These are phyloP conservation scores for Engraulis encrasicolus DNA, from an alignment of 2,113 vertebrate genomes.

Conservation along the genomic window DNA sequence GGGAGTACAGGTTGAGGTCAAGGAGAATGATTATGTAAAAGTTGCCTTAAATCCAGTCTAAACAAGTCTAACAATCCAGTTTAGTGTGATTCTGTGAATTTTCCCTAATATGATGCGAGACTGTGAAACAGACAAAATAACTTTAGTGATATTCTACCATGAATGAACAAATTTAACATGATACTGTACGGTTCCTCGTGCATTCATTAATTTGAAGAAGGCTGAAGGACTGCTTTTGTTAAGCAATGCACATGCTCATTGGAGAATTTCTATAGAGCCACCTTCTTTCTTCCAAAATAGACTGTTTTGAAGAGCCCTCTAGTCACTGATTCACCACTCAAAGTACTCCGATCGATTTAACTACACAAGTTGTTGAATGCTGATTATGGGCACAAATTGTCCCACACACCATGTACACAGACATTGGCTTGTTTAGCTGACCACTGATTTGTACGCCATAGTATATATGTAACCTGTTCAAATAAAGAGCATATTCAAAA, in stretches of 20 bases:
- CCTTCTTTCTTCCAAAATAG: not conserved
- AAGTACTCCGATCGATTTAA: not conserved
- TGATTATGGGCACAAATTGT: constrained; percentile 10
- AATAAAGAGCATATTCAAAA: constrained; percentile 85
- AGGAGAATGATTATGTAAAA: not conserved
- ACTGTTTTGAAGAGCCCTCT: not conserved
- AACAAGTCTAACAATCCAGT: not conserved
- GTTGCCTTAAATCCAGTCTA: constrained; percentile 7
- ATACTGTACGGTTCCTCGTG: not conserved
- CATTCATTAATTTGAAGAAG: not conserved
- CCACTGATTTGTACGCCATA: constrained; percentile 84
- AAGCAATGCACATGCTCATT: not conserved
- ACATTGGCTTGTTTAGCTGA: constrained; percentile 75
- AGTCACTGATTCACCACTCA: not conserved
- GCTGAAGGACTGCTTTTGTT: not conserved
- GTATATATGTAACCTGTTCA: constrained; percentile 89
- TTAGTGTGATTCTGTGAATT: constrained; percentile 1
- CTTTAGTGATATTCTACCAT: not conserved
- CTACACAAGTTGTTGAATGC: constrained; percentile 1
- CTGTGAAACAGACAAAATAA: not conserved
- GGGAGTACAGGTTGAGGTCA: not conserved
- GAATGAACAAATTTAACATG: not conserved
- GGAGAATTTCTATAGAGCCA: not conserved
- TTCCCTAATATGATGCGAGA: not conserved
- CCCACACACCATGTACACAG: constrained; percentile 47